Base-by-base conservation (phyloP, 2,888 invertebrate species). In the Clostera curtula region DNA sequence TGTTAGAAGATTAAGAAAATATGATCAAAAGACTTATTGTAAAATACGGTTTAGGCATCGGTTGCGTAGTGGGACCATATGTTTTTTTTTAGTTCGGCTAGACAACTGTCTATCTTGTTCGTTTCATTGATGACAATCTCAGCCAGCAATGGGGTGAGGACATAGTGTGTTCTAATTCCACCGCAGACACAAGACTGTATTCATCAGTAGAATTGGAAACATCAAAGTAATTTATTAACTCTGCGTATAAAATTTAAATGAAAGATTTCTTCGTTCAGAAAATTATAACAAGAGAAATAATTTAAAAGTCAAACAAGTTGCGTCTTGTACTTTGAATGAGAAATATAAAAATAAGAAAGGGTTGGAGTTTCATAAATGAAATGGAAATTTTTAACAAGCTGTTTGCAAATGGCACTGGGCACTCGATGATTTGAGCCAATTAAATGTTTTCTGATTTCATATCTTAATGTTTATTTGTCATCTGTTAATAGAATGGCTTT, bases 321-420 rank as follows among this genome's bases (percentile, higher is more conserved):
- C 42, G 43, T 45, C 50, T 54, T 35, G 38, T 34, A 52, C 47
- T 51, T 60, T 52, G 43, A 56, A 56, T 56, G 57, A 44, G 46
- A 60, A 64, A 51, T 51, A 48, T 50, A 49, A 51, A 40, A 44
- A 31, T 24, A 49, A 43, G 50, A 68, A 77, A 73, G 76, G 72
- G 70, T 75, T 77, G 55, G 61, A 21, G 73, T 44, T 70, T 71
- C 54, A 60, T 65, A 75, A 79, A 77, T 79, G 72, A 72, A 79
- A 76, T 66, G 80, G 79, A 83, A 80, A 63, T 65, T 74, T 83
- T 79, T 83, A 83, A 83, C 77, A 76, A 82, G 80, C 54, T 50
- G 30, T 43, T 40, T 43, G 35, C 43, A 37, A 37, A 43, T 36
- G 27, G 38, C 36, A 38, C 23, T 30, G 26, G 34, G 33, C 35